These are phyloP conservation scores for Hoplodrina ambigua DNA, from an alignment of 2,888 invertebrate genomes.

Conservation along the genomic window DNA sequence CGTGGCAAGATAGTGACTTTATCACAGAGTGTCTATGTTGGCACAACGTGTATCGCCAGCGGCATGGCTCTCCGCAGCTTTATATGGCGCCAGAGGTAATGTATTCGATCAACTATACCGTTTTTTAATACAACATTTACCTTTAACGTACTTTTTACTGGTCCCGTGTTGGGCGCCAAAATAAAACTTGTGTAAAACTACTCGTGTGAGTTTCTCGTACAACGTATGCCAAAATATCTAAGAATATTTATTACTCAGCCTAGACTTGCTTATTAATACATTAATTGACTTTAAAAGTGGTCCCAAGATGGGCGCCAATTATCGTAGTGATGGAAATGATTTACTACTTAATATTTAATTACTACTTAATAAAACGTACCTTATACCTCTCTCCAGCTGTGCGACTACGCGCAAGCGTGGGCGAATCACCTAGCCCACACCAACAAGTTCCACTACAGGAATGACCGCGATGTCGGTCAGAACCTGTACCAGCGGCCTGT, in stretches of 20 bases:
- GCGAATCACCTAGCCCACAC: conserved; percentile 96
- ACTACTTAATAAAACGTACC: no score
- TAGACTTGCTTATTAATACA: not conserved
- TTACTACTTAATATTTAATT: no score
- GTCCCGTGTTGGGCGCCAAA: conserved; percentile 50
- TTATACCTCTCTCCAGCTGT: conserved; percentile 88
- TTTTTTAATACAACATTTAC: not conserved
- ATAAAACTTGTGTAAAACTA: not conserved
- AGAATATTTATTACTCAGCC: no score
- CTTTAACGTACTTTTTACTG: not conserved
- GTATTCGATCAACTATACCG: not conserved
- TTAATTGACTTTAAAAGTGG: not conserved
- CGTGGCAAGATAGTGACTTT: conserved; percentile 95
- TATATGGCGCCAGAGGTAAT: conserved; percentile 94
- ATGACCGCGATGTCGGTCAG: conserved; percentile 94
- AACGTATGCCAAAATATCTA: not conserved
- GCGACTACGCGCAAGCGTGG: conserved; percentile 96
- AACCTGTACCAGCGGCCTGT: conserved; percentile 94
- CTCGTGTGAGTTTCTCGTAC: not conserved
- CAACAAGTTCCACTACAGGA: conserved; percentile 94
- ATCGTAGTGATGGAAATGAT: not conserved
- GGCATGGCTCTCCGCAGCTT: conserved; percentile 93
- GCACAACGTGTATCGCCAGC: conserved; percentile 95
- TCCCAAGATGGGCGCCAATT: conserved; percentile 34
- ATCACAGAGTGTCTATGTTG: conserved; percentile 95